These are phyloP conservation scores for Notamacropus eugenii DNA, from an alignment of 2,797 vertebrate species.

Conservation along the genomic window DNA sequence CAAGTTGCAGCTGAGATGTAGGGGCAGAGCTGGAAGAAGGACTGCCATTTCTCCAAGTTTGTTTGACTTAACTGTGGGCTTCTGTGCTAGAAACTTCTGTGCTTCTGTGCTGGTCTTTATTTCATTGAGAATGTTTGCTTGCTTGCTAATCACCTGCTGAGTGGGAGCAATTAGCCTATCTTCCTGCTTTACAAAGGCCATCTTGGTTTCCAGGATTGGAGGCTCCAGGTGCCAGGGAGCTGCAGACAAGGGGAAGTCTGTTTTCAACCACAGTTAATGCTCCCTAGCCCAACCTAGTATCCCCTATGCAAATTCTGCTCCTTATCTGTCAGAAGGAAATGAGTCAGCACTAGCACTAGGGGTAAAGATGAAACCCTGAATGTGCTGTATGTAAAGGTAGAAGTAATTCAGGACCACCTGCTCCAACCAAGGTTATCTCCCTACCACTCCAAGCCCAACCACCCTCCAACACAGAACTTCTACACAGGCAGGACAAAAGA, in stretches of 20 bases:
- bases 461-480: background rate
- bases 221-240: background rate
- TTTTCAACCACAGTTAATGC: background rate
- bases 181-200: background rate
- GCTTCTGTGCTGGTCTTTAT: background rate
- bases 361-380: background rate
- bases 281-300: background rate
- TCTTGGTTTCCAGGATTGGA: background rate
- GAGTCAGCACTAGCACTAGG: background rate
- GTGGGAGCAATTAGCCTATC: slow-evolving; percentile 2
- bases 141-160: background rate
- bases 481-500: background rate
- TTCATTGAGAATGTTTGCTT: slow-evolving; percentile 12
- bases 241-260: background rate
- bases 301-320: background rate
- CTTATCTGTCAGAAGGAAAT: background rate
- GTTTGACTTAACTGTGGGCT: background rate
- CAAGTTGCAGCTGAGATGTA: background rate
- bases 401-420: background rate
- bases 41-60: background rate
- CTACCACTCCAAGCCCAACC: background rate
- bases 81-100: background rate
- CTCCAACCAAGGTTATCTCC: background rate
- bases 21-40: background rate
- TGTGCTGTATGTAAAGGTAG: background rate